Percentiles rank a stretch among this genome's conserved stretches.
These are phyloP conservation scores for Anaspis maculata DNA, from an alignment of 2,888 invertebrate genomes.

Conservation along the genomic window DNA sequence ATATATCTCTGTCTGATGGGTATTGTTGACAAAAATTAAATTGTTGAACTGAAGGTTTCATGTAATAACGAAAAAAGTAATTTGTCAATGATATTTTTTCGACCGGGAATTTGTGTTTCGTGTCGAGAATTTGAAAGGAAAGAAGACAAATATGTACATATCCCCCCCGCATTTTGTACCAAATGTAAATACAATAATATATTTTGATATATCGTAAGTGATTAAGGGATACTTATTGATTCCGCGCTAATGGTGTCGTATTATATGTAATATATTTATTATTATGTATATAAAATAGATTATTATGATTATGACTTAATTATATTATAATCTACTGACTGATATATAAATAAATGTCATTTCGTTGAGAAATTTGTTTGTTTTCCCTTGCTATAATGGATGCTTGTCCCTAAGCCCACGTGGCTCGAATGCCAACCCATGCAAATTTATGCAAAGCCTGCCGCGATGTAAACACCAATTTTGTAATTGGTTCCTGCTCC, in stretches of 20 bases:
- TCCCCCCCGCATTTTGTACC: conserved; percentile 40
- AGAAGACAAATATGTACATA: conserved; percentile 40
- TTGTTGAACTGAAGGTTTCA: conserved; percentile 7
- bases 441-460: too few relatives aligned
- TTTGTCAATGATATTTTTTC: conserved; percentile 9
- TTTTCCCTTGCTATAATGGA: too few relatives aligned
- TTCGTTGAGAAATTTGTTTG: too few relatives aligned
- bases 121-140: too few relatives aligned
- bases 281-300: conserved; percentile 2
- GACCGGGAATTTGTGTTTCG: too few relatives aligned
- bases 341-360: conserved; percentile 28
- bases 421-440: too few relatives aligned
- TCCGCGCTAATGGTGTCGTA: not conserved
- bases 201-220: conserved; percentile 35
- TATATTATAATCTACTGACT: conserved; percentile 29
- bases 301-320: not conserved
- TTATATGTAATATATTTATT: not conserved
- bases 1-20: conserved; percentile 3
- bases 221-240: conserved; percentile 13
- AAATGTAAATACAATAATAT: conserved; percentile 43
- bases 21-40: conserved; percentile 9
- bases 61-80: conserved; percentile 3
- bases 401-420: too few relatives aligned
- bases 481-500: too few relatives aligned
- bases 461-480: too few relatives aligned